phyloP scores from a whole-genome alignment of 2,888 invertebrate genomes.

The Oscheius onirici region DNA sequence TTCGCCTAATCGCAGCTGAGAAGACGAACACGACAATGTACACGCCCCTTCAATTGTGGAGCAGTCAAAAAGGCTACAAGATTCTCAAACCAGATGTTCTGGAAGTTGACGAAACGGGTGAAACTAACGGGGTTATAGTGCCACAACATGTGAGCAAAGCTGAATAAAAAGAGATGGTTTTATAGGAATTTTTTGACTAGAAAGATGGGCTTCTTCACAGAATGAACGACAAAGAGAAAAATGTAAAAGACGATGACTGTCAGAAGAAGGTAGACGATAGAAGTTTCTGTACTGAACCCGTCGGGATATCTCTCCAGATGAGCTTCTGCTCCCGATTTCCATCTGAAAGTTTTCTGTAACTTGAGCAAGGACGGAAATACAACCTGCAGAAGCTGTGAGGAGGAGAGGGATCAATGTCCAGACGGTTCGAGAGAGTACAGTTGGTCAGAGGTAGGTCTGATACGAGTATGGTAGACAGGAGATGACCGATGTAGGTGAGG shows the following conservation, averaged over 20 bases:
- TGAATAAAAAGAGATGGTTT: conserved; percentile 27
- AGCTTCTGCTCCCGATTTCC: background rate
- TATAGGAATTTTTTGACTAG: conserved; percentile 23
- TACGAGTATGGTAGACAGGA: background rate
- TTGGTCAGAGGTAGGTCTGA: background rate
- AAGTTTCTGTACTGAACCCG: background rate
- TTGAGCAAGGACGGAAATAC: background rate
- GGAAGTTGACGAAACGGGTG: conserved; percentile 31
- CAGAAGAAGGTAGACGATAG: conserved; percentile 2
- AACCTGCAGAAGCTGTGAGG: conserved; percentile 23
- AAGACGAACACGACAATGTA: conserved; percentile 56
- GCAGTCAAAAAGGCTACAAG: conserved; percentile 45
- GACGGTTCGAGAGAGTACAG: background rate
- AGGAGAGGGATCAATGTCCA: conserved; percentile 20
- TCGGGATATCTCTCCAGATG: conserved; percentile 5
- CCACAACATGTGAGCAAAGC: conserved; percentile 20
- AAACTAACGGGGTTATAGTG: conserved; percentile 11
- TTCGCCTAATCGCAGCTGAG: conserved; percentile 54
- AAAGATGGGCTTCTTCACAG: conserved; percentile 1
- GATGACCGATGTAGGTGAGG: conserved; percentile 1
- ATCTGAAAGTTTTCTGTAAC: no score
- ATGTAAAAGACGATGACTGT: background rate
- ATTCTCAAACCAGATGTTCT: conserved; percentile 34
- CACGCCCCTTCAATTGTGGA: conserved; percentile 60
- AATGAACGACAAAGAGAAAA: background rate